phyloP scores from a whole-genome alignment of 2,113 vertebrate genomes.

The Saiga tatarica region DNA sequence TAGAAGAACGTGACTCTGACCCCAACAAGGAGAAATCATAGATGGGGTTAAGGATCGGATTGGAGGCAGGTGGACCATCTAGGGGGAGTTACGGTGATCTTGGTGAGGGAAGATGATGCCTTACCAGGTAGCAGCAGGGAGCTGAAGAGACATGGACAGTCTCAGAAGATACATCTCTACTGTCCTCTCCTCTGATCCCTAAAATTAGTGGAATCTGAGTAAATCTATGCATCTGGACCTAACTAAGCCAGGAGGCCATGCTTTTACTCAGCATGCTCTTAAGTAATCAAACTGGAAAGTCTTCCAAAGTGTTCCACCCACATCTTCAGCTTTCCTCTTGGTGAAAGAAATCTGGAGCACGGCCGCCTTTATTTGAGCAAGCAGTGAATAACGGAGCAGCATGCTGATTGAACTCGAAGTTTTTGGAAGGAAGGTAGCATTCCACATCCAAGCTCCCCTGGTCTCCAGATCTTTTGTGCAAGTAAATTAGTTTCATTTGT shows the following conservation, averaged over 20 bases:
- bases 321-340: constrained; percentile 7
- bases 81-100: neutral
- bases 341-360: constrained; percentile 45
- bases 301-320: constrained; percentile 24
- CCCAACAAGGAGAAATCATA: neutral
- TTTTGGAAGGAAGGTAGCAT: constrained; percentile 57
- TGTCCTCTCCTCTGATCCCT: neutral
- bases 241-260: neutral
- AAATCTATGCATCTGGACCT: neutral
- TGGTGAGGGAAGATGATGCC: neutral
- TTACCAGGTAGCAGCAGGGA: neutral
- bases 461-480: constrained; percentile 61
- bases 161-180: neutral
- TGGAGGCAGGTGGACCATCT: neutral
- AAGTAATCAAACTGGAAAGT: constrained; percentile 40
- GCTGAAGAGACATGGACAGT: neutral
- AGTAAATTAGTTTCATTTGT: constrained; percentile 70
- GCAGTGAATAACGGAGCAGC: neutral
- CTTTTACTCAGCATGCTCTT: neutral
- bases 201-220: neutral
- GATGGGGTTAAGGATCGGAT: neutral
- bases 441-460: constrained; percentile 54
- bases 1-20: neutral
- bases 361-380: neutral
- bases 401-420: neutral